Evolutionary conservation across 2,888 invertebrate genomes (phyloP).

Genomic region (Spilarctia lutea): DNA sequence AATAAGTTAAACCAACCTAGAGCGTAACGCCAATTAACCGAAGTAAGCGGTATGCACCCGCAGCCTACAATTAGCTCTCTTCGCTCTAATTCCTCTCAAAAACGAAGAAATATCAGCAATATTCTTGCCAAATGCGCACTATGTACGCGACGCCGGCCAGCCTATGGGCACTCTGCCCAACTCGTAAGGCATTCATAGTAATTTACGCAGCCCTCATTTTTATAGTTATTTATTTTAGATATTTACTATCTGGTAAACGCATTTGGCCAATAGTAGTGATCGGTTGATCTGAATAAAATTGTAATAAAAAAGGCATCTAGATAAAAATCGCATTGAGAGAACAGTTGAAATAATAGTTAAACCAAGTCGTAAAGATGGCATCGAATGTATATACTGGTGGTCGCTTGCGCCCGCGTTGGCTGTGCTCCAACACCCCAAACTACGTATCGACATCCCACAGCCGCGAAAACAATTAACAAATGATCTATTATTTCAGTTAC

Average conservation of each 20-base stretch:
- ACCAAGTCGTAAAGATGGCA: constrained; percentile 74
- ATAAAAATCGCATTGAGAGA: constrained; percentile 67
- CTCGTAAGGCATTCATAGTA: constrained; percentile 33
- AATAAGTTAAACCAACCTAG: not conserved
- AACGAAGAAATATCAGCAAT: constrained; percentile 60
- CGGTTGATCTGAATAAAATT: constrained; percentile 59
- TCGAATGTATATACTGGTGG: constrained; percentile 65
- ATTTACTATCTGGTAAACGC: constrained; percentile 48
- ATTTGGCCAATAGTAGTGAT: constrained; percentile 52
- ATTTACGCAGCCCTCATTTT: constrained; percentile 35
- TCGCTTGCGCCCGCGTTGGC: constrained; percentile 70
- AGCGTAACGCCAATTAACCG: constrained; percentile 49
- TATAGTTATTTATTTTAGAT: constrained; percentile 51
- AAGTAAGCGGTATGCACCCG: constrained; percentile 38
- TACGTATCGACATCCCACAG: constrained; percentile 58
- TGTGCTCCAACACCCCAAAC: constrained; percentile 62
- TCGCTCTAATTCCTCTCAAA: constrained; percentile 53
- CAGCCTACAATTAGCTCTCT: constrained; percentile 63
- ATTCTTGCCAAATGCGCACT: constrained; percentile 62
- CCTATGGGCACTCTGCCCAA: constrained; percentile 61
- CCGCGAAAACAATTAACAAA: constrained; percentile 65
- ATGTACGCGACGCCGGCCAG: constrained; percentile 45
- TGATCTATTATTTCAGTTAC: constrained; percentile 45
- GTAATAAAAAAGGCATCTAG: constrained; percentile 67
- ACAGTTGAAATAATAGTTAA: constrained; percentile 72